Percentiles rank a stretch among this genome's conserved stretches.
Evolutionary conservation across 2,888 invertebrate genomes (phyloP).

Genomic region (Pteria penguin): DNA sequence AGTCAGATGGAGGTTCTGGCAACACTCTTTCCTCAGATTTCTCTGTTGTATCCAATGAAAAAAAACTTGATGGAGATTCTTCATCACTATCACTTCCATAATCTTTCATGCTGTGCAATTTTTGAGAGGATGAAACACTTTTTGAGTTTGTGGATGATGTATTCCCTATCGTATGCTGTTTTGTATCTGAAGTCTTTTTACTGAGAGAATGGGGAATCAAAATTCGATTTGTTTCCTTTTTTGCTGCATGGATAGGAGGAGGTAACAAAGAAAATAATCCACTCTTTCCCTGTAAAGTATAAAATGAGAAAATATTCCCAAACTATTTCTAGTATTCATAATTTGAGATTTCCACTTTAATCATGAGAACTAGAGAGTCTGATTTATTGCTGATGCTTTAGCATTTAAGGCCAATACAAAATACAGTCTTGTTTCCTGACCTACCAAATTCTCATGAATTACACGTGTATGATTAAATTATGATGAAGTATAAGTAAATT

Average conservation of each 20-base stretch:
- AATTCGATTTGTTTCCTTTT: slow-evolving; percentile 69
- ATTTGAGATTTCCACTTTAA: no score
- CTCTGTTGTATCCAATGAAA: slow-evolving; percentile 51
- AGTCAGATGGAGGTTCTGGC: slow-evolving; percentile 3
- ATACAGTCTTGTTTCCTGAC: no score
- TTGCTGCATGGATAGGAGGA: slow-evolving; percentile 66
- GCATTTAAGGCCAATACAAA: no score
- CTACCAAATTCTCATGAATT: no score
- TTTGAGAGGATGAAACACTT: neutral
- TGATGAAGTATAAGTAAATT: no score
- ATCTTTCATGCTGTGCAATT: slow-evolving; percentile 17
- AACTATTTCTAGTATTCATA: no score
- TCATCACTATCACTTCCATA: slow-evolving; percentile 68
- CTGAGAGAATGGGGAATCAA: slow-evolving; percentile 66
- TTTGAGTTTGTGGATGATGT: neutral
- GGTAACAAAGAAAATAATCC: slow-evolving; percentile 70
- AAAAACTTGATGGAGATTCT: slow-evolving; percentile 56
- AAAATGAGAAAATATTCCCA: no score
- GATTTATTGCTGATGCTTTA: no score
- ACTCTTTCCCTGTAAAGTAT: slow-evolving; percentile 66
- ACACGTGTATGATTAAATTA: no score
- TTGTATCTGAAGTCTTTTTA: slow-evolving; percentile 35
- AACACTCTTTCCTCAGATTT: slow-evolving; percentile 21
- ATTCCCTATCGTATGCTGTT: slow-evolving; percentile 3
- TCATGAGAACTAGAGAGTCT: no score